These are phyloP conservation scores for Boloria selene DNA, from an alignment of 2,888 invertebrate species.

Conservation along the genomic window DNA sequence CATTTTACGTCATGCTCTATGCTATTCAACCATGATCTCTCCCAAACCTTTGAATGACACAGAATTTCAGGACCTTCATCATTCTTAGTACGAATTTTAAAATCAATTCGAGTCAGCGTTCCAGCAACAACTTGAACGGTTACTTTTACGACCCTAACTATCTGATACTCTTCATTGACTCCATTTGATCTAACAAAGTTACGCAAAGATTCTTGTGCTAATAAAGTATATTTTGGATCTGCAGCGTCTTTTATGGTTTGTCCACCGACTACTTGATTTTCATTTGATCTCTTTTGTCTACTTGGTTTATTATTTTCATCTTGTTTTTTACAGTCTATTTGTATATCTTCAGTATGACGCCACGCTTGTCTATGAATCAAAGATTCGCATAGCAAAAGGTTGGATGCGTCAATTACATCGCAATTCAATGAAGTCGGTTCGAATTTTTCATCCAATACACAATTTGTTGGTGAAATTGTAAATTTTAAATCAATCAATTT, in stretches of 20 bases:
- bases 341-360: slow-evolving; percentile 46
- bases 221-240: slow-evolving; percentile 43
- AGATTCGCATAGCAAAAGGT: slow-evolving; percentile 45
- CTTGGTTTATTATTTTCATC: neutral
- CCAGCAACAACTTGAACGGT: slow-evolving; percentile 70
- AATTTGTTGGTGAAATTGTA: slow-evolving; percentile 48
- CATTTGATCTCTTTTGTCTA: slow-evolving; percentile 34
- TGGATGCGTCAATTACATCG: slow-evolving; percentile 34
- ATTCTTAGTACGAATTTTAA: slow-evolving; percentile 56
- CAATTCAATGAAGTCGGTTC: slow-evolving; percentile 42
- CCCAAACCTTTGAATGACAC: slow-evolving; percentile 80
- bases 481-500: slow-evolving; percentile 52
- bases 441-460: slow-evolving; percentile 41
- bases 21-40: slow-evolving; percentile 77
- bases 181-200: slow-evolving; percentile 44
- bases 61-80: slow-evolving; percentile 45
- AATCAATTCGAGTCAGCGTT: slow-evolving; percentile 55
- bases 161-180: slow-evolving; percentile 47
- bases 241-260: slow-evolving; percentile 37
- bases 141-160: slow-evolving; percentile 64
- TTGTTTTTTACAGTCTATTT: slow-evolving; percentile 38
- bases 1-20: slow-evolving; percentile 53
- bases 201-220: slow-evolving; percentile 50
- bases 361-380: slow-evolving; percentile 14
- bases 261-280: slow-evolving; percentile 38